Conservation (phyloP, 2,113 vertebrate species). For the Gavialis gangeticus region DNA sequence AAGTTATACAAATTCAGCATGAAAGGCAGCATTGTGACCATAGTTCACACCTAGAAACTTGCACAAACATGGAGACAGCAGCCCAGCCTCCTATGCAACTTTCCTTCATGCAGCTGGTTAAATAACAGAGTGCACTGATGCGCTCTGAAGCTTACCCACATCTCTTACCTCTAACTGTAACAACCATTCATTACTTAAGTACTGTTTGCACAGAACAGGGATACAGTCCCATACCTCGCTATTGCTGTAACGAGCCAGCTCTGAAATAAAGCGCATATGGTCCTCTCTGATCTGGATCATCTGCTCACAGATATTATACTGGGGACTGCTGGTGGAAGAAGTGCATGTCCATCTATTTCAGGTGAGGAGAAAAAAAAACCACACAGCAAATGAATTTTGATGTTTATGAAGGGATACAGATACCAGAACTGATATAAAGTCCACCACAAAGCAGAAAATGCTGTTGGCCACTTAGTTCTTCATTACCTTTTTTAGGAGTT, state of each 20-base stretch:
- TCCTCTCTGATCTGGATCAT: conserved; percentile 99
- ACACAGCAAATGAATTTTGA: neutral
- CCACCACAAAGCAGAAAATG: too few relatives aligned
- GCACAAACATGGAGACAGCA: neutral
- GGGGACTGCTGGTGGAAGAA: conserved; percentile 93
- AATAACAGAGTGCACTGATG: neutral
- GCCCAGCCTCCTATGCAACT: neutral
- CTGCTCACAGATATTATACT: conserved; percentile 99
- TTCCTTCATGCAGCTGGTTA: neutral
- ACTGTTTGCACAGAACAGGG: neutral
- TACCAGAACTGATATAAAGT: neutral
- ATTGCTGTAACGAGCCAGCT: conserved; percentile 98
- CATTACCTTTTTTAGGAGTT: too few relatives aligned
- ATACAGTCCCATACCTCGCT: conserved; percentile 87
- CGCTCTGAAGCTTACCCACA: neutral
- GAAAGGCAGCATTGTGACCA: neutral
- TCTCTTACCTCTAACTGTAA: neutral
- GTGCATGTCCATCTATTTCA: conserved; percentile 84
- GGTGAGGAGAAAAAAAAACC: neutral
- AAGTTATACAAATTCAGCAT: neutral
- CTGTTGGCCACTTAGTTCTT: too few relatives aligned
- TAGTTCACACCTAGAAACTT: neutral
- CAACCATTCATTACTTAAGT: neutral
- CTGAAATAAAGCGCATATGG: conserved; percentile 99
- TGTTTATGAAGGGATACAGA: neutral